These are phyloP conservation scores for Symphodus melops DNA, from an alignment of 2,113 vertebrate genomes.

Conservation along the genomic window DNA sequence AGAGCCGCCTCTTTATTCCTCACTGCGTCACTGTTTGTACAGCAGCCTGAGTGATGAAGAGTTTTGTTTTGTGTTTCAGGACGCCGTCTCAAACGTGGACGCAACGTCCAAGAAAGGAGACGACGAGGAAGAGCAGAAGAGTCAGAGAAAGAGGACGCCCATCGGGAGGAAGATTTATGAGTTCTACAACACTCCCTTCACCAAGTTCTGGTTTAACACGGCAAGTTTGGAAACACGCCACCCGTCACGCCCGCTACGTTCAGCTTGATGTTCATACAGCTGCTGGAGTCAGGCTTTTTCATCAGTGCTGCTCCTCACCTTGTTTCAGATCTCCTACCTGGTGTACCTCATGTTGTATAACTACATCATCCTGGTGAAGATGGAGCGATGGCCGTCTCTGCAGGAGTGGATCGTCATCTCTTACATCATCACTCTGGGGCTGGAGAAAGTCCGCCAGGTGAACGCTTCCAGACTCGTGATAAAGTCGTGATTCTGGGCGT, in stretches of 20 bases:
- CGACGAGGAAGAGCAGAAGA: constrained; percentile 88
- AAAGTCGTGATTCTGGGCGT: too few species aligned
- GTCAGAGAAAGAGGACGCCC: constrained; percentile 87
- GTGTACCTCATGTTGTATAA: constrained; percentile 95
- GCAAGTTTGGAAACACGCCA: constrained; percentile 72
- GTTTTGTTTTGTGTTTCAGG: constrained; percentile 82
- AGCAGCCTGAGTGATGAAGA: neutral
- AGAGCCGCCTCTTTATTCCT: neutral
- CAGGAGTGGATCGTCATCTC: constrained; percentile 98
- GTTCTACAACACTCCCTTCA: constrained; percentile 96
- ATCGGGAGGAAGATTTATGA: constrained; percentile 94
- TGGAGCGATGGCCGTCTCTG: constrained; percentile 94
- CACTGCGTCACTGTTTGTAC: accelerated
- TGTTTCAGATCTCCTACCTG: constrained; percentile 92
- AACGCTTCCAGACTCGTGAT: neutral
- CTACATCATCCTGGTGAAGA: constrained; percentile 96
- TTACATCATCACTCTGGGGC: constrained; percentile 93
- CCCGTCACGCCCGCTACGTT: too few species aligned
- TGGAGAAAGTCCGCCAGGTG: constrained; percentile 97
- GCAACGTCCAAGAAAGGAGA: constrained; percentile 90
- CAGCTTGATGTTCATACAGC: too few species aligned
- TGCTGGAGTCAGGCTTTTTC: too few species aligned
- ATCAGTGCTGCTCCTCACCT: too few species aligned
- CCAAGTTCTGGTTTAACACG: constrained; percentile 99
- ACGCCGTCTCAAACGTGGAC: constrained; percentile 83